Evolutionary conservation across 2,888 invertebrate species (phyloP).

Genomic region (Cosmia trapezina): DNA sequence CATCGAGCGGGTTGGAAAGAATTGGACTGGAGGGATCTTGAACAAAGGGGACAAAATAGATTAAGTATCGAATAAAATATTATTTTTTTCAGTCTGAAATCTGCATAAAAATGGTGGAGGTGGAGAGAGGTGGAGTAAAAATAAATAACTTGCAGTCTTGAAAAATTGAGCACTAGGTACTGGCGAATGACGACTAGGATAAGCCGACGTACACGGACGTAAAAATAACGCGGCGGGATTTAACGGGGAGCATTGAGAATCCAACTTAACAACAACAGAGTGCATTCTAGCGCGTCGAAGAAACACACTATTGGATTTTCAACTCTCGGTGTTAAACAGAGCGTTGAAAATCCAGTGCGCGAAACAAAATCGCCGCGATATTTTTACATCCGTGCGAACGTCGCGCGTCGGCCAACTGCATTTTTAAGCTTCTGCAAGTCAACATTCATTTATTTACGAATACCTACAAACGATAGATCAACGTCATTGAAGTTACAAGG

Average conservation of each 20-base stretch:
- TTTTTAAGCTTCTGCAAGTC: not conserved
- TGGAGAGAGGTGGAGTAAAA: not conserved
- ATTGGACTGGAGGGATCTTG: not conserved
- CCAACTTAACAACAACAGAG: too few relatives aligned
- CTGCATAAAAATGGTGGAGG: not conserved
- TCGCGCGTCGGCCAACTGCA: too few relatives aligned
- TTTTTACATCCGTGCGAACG: too few relatives aligned
- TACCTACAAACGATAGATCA: slow-evolving; percentile 1
- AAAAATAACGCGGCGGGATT: too few relatives aligned
- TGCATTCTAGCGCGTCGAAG: too few relatives aligned
- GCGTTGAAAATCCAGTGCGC: too few relatives aligned
- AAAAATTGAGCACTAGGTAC: too few relatives aligned
- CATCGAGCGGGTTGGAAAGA: not conserved
- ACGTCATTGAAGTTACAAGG: not conserved
- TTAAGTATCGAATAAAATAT: not conserved
- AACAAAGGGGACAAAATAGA: not conserved
- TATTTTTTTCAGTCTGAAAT: not conserved
- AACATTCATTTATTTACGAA: not conserved
- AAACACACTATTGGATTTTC: too few relatives aligned
- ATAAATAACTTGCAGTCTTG: not conserved
- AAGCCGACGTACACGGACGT: too few relatives aligned
- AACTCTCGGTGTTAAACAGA: too few relatives aligned
- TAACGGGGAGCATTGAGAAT: too few relatives aligned
- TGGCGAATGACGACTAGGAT: not conserved
- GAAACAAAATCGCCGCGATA: too few relatives aligned